Conservation (phyloP, 2,113 vertebrate genomes). For the Platysteira castanea region DNA sequence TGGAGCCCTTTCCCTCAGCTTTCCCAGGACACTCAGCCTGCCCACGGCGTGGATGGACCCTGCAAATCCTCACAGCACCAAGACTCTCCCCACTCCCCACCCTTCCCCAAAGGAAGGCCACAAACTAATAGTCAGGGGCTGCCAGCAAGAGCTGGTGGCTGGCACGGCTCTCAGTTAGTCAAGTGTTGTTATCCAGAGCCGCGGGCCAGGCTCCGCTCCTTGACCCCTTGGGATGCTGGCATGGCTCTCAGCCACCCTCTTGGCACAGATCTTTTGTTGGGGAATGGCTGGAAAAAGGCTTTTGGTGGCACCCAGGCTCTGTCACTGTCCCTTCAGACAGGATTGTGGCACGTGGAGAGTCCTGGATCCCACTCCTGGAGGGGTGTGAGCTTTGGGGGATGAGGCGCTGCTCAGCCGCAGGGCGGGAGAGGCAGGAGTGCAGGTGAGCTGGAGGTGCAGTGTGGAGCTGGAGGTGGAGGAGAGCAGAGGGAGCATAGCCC, state of each 20-base stretch:
- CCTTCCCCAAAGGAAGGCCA: neutral
- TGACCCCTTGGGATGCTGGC: constrained; percentile 13
- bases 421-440: neutral
- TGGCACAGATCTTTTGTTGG: neutral
- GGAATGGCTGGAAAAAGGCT: neutral
- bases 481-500: neutral
- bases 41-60: fast-evolving
- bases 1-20: neutral
- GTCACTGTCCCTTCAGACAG: neutral
- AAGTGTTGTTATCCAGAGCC: neutral
- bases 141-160: neutral
- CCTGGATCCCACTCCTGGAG: neutral
- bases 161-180: neutral
- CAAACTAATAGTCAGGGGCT: neutral
- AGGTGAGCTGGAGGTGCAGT: neutral
- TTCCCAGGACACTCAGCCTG: neutral
- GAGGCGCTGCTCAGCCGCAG: neutral
- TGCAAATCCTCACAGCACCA: neutral
- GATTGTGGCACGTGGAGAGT: neutral
- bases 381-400: neutral
- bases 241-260: neutral
- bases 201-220: neutral
- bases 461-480: neutral
- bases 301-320: neutral
- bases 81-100: neutral